Conservation (phyloP, 2,888 invertebrate species). For the Xestia xanthographa region DNA sequence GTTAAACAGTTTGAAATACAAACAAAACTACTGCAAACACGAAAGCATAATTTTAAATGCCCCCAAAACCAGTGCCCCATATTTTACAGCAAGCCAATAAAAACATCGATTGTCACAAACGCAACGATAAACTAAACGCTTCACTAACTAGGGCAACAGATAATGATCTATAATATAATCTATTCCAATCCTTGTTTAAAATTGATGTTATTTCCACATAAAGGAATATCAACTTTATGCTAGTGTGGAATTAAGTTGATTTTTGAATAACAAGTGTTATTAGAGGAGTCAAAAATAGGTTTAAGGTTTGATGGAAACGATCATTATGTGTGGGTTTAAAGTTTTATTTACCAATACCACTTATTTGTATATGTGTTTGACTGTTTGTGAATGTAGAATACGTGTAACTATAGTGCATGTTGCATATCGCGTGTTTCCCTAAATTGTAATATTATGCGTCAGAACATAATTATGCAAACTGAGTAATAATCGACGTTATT, state of each 20-base stretch:
- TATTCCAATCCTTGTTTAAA: not conserved
- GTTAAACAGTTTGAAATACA: not conserved
- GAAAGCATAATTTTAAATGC: slow-evolving; percentile 3
- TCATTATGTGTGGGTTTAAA: not conserved
- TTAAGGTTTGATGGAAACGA: too few relatives aligned
- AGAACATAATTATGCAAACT: slow-evolving; percentile 44
- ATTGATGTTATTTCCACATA: not conserved
- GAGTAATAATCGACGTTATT: slow-evolving; percentile 20
- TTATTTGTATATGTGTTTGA: too few relatives aligned
- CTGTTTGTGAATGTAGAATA: not conserved
- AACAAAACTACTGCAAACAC: not conserved
- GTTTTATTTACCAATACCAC: not conserved
- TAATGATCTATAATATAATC: slow-evolving; percentile 41
- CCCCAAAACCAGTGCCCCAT: not conserved
- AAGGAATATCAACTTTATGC: not conserved
- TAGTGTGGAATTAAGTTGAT: not conserved
- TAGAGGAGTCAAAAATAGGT: too few relatives aligned
- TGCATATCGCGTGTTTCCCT: slow-evolving; percentile 40
- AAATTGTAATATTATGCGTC: slow-evolving; percentile 27
- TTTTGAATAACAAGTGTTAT: not conserved
- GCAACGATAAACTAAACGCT: slow-evolving; percentile 40
- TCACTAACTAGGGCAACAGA: slow-evolving; percentile 44
- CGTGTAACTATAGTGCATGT: slow-evolving; percentile 4
- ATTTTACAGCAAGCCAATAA: slow-evolving; percentile 20
- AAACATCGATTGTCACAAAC: slow-evolving; percentile 37